Base-by-base conservation (phyloP, 2,113 vertebrate genomes). In the Heterocephalus glaber region DNA sequence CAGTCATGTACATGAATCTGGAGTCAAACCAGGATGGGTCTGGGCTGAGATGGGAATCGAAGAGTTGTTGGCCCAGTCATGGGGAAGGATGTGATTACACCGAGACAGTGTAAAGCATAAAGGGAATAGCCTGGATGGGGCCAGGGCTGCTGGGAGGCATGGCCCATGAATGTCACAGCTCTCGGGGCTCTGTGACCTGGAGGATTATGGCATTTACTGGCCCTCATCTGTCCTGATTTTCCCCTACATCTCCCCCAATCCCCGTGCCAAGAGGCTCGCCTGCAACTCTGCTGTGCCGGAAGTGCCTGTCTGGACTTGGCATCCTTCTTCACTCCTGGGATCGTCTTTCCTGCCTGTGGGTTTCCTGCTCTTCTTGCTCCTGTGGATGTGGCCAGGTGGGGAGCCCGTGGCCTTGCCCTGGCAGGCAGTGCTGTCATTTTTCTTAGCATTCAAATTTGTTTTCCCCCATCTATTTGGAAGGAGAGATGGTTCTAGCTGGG, bases 401-500 rank as follows among this genome's bases (percentile, higher is more conserved):
- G 99, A 47, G 99, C 99, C 96, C 99, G 99, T 92, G 99, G 99
- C 82, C 98, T 99, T 97, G 99, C 99, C 96, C 98, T 99, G 98
- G 99, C 99, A 11, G 99, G 99, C 47, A 99, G 99, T 74, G 98
- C 98, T 12, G 99, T 99, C 70, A 99, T 99, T 98, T 99, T 99
- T 98, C 97, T 99, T 94, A 99, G 99, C 52, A 99, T 99, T 97
- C 97, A 99, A 65, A 72, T 72, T 9, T 41, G 17, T 72, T 72
- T 99, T 99, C 98, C 99, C 99, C 96, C 96, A 99, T 2, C 98
- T 99, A 44, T 99, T 99, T 97, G 99, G 99, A 91, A 98, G 99
- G 95, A 98, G 99, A 92, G 99, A 99, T 93, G 99, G 99, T 97
- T 99, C 99, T 96, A 99, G 99, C 98, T 99, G 99, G 99, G 99